phyloP scores from a whole-genome alignment of 2,888 invertebrate genomes.

The Drosophila nr. fundita region DNA sequence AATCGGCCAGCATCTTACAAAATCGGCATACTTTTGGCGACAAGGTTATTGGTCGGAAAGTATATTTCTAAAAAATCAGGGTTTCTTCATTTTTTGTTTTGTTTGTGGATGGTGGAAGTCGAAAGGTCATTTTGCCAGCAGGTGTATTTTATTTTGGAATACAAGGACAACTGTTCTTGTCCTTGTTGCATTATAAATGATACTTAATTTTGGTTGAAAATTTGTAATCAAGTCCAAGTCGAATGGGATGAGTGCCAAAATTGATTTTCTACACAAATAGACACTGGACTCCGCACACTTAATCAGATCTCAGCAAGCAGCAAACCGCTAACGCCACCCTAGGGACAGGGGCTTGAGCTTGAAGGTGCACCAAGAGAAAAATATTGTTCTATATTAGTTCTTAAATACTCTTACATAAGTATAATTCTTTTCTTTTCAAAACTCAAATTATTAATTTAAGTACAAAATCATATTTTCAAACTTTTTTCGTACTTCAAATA shows the following conservation, averaged over 20 bases:
- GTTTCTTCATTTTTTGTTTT: neutral
- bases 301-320: conserved; percentile 12
- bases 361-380: neutral
- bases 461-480: neutral
- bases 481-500: neutral
- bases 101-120: neutral
- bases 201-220: neutral
- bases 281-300: conserved; percentile 18
- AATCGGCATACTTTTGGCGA: neutral
- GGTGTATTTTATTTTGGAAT: neutral
- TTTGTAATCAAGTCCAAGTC: neutral
- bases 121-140: neutral
- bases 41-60: neutral
- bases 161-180: neutral
- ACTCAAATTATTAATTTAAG: neutral
- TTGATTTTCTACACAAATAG: conserved; percentile 59
- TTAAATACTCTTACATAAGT: neutral
- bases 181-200: neutral
- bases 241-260: conserved; percentile 27
- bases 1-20: neutral
- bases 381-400: neutral
- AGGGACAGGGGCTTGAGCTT: conserved; percentile 10
- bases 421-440: neutral
- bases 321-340: neutral
- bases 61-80: neutral